Evolutionary conservation across 2,888 invertebrate species (phyloP).

Genomic region (Steinernema hermaphroditum): DNA sequence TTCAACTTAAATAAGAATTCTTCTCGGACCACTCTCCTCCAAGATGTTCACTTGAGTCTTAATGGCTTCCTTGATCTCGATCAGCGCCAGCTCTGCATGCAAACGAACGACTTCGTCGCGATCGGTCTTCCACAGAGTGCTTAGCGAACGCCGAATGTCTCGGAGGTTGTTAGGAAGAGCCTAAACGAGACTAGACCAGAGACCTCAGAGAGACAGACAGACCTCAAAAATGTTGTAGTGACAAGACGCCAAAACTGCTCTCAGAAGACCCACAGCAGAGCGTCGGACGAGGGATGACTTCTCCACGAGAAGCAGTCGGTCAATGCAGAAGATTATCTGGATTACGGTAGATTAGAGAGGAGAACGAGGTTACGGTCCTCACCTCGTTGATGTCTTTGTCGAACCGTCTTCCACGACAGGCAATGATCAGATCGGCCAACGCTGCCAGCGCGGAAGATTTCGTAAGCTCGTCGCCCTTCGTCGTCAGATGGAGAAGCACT

Average conservation of each 20-base stretch:
- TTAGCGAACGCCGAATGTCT: slow-evolving; percentile 44
- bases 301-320: slow-evolving; percentile 33
- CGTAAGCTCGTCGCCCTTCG: slow-evolving; percentile 42
- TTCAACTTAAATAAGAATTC: too few species aligned
- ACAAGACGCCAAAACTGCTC: background rate
- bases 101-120: slow-evolving; percentile 55
- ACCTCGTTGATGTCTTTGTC: slow-evolving; percentile 49
- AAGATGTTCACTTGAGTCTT: background rate
- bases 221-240: slow-evolving; percentile 27
- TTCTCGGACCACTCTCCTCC: background rate
- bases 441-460: slow-evolving; percentile 52
- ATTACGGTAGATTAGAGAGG: background rate
- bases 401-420: slow-evolving; percentile 47
- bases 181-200: slow-evolving; percentile 39
- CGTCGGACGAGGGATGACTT: slow-evolving; percentile 41
- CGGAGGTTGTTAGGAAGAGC: slow-evolving; percentile 42
- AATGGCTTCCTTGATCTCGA: slow-evolving; percentile 47
- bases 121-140: slow-evolving; percentile 44
- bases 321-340: slow-evolving; percentile 29
- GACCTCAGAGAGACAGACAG: background rate
- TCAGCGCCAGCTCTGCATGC: slow-evolving; percentile 56
- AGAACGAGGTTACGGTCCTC: background rate
- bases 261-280: slow-evolving; percentile 34
- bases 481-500: slow-evolving; percentile 37
- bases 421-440: slow-evolving; percentile 48